Evolutionary conservation across 2,888 invertebrate species (phyloP).

Genomic region (Platycheirus rosarum): DNA sequence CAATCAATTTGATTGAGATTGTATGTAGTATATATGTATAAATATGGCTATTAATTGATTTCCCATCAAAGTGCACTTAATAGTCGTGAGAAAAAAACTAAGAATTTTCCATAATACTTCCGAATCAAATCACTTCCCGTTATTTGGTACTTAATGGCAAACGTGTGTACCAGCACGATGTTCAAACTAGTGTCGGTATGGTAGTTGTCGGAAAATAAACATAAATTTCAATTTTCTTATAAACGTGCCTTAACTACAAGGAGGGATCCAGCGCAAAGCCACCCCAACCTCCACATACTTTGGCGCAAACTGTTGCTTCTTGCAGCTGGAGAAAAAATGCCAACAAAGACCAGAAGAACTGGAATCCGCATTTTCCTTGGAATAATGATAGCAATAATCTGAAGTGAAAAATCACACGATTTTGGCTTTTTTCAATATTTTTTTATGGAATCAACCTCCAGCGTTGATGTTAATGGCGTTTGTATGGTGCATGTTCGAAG

Average conservation of each 20-base stretch:
- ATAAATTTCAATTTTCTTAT: conserved; percentile 60
- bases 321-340: not conserved
- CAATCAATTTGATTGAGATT: not conserved
- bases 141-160: conserved; percentile 37
- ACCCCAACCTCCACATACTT: not conserved
- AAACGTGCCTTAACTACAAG: conserved; percentile 54
- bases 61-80: too few species aligned
- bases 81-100: not conserved
- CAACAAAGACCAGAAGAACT: conserved; percentile 2
- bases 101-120: conserved; percentile 39
- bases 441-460: conserved; percentile 46
- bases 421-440: conserved; percentile 51
- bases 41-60: too few species aligned
- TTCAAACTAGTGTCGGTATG: not conserved
- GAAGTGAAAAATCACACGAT: conserved; percentile 55
- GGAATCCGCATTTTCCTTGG: not conserved
- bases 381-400: conserved; percentile 48
- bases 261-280: conserved; percentile 29
- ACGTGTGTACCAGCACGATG: conserved; percentile 30
- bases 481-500: too few species aligned
- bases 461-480: too few species aligned
- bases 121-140: conserved; percentile 51
- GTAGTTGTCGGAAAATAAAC: conserved; percentile 15
- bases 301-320: not conserved
- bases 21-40: too few species aligned